These are phyloP conservation scores for Cuculus canorus DNA, from an alignment of 2,797 vertebrate species.

Conservation along the genomic window DNA sequence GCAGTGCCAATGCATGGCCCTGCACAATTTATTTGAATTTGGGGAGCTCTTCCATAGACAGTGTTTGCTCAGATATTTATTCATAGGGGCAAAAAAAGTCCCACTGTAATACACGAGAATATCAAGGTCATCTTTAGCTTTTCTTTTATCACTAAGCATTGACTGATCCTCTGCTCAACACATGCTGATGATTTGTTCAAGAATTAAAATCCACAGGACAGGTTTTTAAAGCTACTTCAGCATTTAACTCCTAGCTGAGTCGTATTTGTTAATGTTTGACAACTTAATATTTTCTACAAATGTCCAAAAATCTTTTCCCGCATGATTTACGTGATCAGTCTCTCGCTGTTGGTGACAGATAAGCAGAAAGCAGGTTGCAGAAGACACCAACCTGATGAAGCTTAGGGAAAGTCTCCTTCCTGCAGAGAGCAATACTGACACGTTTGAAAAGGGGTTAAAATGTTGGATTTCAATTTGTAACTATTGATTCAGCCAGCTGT, in stretches of 20 bases:
- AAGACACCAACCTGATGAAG: fast-evolving
- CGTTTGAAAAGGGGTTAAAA: background rate
- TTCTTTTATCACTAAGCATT: background rate
- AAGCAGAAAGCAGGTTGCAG: background rate
- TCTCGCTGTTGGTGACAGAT: background rate
- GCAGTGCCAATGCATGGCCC: fast-evolving
- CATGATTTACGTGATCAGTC: fast-evolving
- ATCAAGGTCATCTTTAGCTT: background rate
- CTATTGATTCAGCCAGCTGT: background rate
- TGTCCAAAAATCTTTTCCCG: background rate
- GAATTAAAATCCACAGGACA: background rate
- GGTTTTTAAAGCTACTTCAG: background rate
- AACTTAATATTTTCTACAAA: background rate
- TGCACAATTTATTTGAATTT: background rate
- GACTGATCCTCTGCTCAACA: background rate
- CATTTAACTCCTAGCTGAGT: background rate
- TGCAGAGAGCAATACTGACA: background rate
- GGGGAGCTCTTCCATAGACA: background rate
- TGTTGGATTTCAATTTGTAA: background rate
- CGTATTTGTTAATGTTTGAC: background rate
- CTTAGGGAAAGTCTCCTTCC: background rate
- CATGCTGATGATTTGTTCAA: background rate
- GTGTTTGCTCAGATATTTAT: background rate
- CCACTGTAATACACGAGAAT: background rate
- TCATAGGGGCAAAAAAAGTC: background rate